Evolutionary conservation across 1,140 invertebrate species (phyloP).

Genomic region (Phocides pigmalion): DNA sequence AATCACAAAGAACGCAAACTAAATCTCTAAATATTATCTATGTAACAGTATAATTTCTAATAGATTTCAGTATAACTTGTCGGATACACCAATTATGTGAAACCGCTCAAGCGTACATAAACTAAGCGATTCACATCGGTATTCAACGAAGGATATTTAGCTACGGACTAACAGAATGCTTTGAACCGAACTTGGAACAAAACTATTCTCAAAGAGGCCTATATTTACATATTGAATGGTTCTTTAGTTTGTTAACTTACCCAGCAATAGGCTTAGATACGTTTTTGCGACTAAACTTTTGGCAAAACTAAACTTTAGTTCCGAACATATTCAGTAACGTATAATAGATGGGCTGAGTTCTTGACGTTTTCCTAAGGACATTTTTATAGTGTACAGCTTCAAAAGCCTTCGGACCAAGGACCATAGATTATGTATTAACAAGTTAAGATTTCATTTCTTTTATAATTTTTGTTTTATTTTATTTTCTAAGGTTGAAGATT

Average conservation of each 20-base stretch:
- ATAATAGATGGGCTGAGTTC: not conserved
- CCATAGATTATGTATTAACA: too few species aligned
- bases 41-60: not conserved
- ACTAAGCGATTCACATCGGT: slow-evolving; percentile 1
- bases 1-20: too few species aligned
- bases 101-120: not conserved
- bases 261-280: slow-evolving; percentile 16
- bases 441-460: too few species aligned
- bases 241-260: slow-evolving; percentile 23
- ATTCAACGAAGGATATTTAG: slow-evolving; percentile 20
- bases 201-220: slow-evolving; percentile 17
- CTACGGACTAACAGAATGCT: slow-evolving; percentile 10
- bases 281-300: slow-evolving; percentile 17
- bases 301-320: slow-evolving; percentile 4
- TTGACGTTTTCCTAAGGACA: too few species aligned
- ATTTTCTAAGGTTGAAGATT: too few species aligned
- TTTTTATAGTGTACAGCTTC: too few species aligned
- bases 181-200: slow-evolving; percentile 4
- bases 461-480: too few species aligned
- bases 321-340: not conserved
- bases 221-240: slow-evolving; percentile 29
- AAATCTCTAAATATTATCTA: too few species aligned
- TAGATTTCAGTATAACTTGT: not conserved
- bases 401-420: too few species aligned
- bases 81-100: not conserved